Evolutionary conservation across 2,888 invertebrate genomes (phyloP), one percentile per base, ranked within the genome.

Genomic region (Tinea pellionella): DNA sequence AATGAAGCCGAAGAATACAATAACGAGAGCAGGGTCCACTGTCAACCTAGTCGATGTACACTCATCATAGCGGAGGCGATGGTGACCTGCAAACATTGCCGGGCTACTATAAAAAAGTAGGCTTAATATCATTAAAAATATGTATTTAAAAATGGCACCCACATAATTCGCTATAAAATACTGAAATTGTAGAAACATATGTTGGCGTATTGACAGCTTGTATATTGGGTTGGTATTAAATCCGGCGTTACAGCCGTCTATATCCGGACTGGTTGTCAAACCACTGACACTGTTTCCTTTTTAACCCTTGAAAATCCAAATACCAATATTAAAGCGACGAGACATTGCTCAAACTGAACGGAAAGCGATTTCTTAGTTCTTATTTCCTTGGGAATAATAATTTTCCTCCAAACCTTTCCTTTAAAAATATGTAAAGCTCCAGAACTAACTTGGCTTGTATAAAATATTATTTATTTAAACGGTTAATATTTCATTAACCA

Each of bases 301-400:
- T 57, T 57, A 57, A 57, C 57, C 57, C 32, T 57, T 57, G 15
- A 30, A 57, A 57, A 32, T 57, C 32, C 57, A 32, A 57, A 57
- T 15, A 57, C 55, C 55, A 55, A 55, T 55, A 55, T 55, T 37
- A 47, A 47, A 47, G 47, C 47, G 7, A 2, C 47, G 15, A 47
- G 2, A 47, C 47, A 15, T 16, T 13, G 47, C 47, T 15, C 3
- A 16, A 47, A 15, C 47, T 47, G 15, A 47, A 47, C 47, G 47
- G 16, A 47, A 15, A 47, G 47, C 47, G 13, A 4, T 47, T 16
- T 47, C 47, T 47, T 47, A 3, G 3, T n/a, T n/a, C n/a, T n/a
- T n/a, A n/a, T n/a, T n/a, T n/a, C n/a, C n/a, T n/a, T n/a, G n/a
- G n/a, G n/a, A n/a, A n/a, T n/a, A n/a, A n/a, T n/a, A n/a, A n/a